phyloP scores from a whole-genome alignment of 2,888 invertebrate genomes.

The Diarsia dahlii region DNA sequence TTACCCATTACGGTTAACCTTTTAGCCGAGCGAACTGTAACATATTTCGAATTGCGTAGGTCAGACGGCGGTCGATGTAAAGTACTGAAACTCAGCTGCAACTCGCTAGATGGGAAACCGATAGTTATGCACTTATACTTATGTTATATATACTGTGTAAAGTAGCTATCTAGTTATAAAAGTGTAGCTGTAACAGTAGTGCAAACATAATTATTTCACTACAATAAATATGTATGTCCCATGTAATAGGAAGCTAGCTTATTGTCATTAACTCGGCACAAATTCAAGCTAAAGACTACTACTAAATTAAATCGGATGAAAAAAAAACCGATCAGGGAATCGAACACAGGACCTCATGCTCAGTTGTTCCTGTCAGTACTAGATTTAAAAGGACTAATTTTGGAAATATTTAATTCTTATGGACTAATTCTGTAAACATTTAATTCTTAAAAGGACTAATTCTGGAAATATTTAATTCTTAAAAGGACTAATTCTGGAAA shows the following conservation, averaged over 20 bases:
- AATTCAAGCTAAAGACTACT: not conserved
- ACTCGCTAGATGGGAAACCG: not conserved
- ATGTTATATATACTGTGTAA: not conserved
- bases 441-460: no score
- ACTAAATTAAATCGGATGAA: no score
- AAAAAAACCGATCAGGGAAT: not conserved
- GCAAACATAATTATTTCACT: not conserved
- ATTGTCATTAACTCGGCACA: not conserved
- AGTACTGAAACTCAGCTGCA: not conserved
- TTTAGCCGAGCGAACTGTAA: not conserved
- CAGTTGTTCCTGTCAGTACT: not conserved
- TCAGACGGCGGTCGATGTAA: not conserved
- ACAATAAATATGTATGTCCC: not conserved
- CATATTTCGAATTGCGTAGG: not conserved
- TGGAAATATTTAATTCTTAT: no score
- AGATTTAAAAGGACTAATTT: no score
- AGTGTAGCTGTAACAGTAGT: not conserved
- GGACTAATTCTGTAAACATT: no score
- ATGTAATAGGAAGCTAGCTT: not conserved
- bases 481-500: no score
- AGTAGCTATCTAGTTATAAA: no score
- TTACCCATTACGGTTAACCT: not conserved
- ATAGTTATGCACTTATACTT: not conserved
- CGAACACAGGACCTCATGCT: not conserved
- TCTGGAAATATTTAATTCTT: no score